These are phyloP conservation scores for Artibeus jamaicensis DNA, from an alignment of 2,797 vertebrate species.

Conservation along the genomic window DNA sequence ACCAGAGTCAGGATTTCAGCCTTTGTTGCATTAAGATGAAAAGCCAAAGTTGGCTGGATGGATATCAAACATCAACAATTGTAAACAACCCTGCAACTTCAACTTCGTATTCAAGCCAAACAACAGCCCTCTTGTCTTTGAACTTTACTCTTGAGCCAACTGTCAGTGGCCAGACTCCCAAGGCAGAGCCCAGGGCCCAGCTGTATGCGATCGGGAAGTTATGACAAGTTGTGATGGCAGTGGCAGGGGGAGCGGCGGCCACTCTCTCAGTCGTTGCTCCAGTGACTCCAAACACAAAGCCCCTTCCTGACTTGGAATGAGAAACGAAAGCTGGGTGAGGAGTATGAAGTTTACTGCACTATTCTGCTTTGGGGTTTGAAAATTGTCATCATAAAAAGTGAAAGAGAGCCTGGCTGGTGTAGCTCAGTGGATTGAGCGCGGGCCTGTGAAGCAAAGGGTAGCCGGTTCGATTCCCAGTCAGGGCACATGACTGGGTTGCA, in stretches of 20 bases:
- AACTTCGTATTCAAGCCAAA: background rate
- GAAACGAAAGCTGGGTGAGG: background rate
- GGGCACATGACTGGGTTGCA: too few species aligned
- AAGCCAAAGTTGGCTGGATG: background rate
- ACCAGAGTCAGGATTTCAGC: background rate
- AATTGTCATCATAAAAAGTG: slow-evolving; percentile 19
- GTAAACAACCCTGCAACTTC: background rate
- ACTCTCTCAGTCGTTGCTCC: background rate
- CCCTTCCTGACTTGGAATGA: background rate
- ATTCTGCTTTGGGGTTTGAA: background rate
- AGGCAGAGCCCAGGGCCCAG: background rate
- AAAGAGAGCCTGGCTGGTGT: too few species aligned
- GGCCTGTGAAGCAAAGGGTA: too few species aligned
- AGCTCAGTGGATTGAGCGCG: too few species aligned
- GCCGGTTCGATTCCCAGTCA: too few species aligned
- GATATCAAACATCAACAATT: background rate
- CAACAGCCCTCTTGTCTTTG: background rate
- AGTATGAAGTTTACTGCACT: background rate
- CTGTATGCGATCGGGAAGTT: background rate
- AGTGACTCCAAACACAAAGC: background rate
- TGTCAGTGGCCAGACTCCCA: background rate
- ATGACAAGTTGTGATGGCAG: background rate
- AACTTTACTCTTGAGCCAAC: slow-evolving; percentile 8
- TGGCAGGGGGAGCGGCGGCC: background rate
- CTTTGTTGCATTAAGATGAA: background rate